Conservation (phyloP, 2,797 vertebrate genomes). For the Pempheris klunzingeri region DNA sequence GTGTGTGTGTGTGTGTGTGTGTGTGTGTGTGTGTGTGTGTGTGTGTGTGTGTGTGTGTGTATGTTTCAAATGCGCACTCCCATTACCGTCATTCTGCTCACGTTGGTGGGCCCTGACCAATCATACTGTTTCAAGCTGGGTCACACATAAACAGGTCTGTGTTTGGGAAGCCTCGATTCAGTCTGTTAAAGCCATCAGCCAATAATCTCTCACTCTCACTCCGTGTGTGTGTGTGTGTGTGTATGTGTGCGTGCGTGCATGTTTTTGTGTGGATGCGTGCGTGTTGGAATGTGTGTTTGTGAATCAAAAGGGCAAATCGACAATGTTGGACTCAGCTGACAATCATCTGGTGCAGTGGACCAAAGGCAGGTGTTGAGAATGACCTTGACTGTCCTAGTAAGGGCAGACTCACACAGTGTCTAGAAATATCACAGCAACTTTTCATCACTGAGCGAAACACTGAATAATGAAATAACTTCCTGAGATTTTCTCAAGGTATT, state of each 20-base stretch:
- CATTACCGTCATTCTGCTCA: slow-evolving; percentile 44
- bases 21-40: slow-evolving; percentile 19
- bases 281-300: slow-evolving; percentile 27
- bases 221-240: neutral
- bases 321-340: slow-evolving; percentile 72
- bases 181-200: slow-evolving; percentile 58
- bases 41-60: slow-evolving; percentile 20
- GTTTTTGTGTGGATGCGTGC: slow-evolving; percentile 8
- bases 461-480: slow-evolving; percentile 12
- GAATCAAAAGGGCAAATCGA: slow-evolving; percentile 70
- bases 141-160: slow-evolving; percentile 59
- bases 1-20: slow-evolving; percentile 19
- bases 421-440: slow-evolving; percentile 43
- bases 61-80: slow-evolving; percentile 4
- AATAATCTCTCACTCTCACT: slow-evolving; percentile 52
- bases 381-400: slow-evolving; percentile 70
- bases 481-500: neutral
- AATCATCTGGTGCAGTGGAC: slow-evolving; percentile 77
- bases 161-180: slow-evolving; percentile 58
- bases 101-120: slow-evolving; percentile 50
- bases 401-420: slow-evolving; percentile 40
- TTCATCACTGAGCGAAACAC: slow-evolving; percentile 27
- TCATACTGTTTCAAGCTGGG: slow-evolving; percentile 60
- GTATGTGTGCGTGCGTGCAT: slow-evolving; percentile 8
- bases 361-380: slow-evolving; percentile 71